Evolutionary conservation across 2,113 vertebrate genomes (phyloP).

Genomic region (Lepidothrix coronata): DNA sequence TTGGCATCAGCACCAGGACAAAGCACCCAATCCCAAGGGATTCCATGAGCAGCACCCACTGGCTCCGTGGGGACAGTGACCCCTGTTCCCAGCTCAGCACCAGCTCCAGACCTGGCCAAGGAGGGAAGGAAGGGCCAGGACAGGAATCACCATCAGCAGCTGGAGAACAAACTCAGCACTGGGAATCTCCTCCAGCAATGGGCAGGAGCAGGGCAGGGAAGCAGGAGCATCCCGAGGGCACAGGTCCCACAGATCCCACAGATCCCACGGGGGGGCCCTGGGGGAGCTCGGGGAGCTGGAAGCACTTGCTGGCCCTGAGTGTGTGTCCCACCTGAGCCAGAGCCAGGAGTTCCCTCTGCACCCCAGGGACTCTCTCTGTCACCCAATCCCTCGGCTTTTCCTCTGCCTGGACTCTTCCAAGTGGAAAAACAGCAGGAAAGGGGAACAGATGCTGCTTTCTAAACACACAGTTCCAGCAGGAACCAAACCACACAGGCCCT

Average conservation of each 20-base stretch:
- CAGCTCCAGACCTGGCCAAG: neutral
- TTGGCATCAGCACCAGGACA: neutral
- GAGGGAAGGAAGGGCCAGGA: neutral
- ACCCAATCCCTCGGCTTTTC: neutral
- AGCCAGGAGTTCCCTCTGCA: neutral
- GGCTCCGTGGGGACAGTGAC: neutral
- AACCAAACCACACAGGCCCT: neutral
- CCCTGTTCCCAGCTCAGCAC: neutral
- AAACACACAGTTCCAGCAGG: neutral
- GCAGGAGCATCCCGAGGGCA: neutral
- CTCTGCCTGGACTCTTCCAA: neutral
- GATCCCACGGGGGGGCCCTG: neutral
- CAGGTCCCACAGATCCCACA: neutral
- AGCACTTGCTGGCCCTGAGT: neutral
- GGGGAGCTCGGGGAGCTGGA: neutral
- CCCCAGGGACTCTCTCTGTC: neutral
- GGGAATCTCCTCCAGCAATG: neutral
- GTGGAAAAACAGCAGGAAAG: accelerated
- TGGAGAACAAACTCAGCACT: neutral
- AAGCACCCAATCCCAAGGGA: accelerated
- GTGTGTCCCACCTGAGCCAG: neutral
- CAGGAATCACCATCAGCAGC: neutral
- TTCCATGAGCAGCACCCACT: neutral
- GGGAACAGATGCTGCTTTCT: neutral
- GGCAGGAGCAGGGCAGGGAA: neutral